These are phyloP conservation scores for Drosophila nannoptera DNA, from an alignment of 1,140 invertebrate species.

Conservation along the genomic window DNA sequence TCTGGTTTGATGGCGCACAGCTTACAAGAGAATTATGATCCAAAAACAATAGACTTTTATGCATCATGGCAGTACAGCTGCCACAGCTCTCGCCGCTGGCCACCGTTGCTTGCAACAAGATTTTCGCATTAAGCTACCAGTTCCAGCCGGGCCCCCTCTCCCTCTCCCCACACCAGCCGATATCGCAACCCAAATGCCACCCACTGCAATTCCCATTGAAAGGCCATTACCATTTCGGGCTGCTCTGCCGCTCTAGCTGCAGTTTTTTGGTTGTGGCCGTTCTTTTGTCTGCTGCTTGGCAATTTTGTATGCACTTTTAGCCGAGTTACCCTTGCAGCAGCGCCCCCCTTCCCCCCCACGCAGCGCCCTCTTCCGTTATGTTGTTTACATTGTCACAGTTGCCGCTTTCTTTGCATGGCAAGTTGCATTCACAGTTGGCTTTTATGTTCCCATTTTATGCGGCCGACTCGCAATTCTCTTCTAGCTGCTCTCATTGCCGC, in stretches of 20 bases:
- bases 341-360: not conserved
- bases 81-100: conserved; percentile 38
- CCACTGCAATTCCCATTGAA: conserved; percentile 37
- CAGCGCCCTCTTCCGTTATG: conserved; percentile 39
- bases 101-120: conserved; percentile 69
- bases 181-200: not conserved
- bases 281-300: conserved; percentile 68
- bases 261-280: conserved; percentile 48
- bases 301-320: conserved; percentile 75
- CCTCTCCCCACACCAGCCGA: no score
- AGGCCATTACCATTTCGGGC: conserved; percentile 69
- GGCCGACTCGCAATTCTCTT: conserved; percentile 31
- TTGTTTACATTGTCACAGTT: conserved; percentile 76
- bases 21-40: conserved; percentile 77
- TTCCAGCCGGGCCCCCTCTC: not conserved
- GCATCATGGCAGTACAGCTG: conserved; percentile 39
- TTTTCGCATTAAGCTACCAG: conserved; percentile 70
- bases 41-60: conserved; percentile 75
- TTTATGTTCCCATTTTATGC: conserved; percentile 75
- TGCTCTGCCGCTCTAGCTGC: conserved; percentile 37
- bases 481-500: conserved; percentile 21
- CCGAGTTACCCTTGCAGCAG: not conserved
- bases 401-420: conserved; percentile 62
- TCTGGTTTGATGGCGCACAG: conserved; percentile 38
- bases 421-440: conserved; percentile 68